A percentile compares a stretch with the other conserved stretches of the same genome.
These are phyloP conservation scores for Epirrhoe tristata DNA, from an alignment of 2,888 invertebrate species.

Conservation along the genomic window DNA sequence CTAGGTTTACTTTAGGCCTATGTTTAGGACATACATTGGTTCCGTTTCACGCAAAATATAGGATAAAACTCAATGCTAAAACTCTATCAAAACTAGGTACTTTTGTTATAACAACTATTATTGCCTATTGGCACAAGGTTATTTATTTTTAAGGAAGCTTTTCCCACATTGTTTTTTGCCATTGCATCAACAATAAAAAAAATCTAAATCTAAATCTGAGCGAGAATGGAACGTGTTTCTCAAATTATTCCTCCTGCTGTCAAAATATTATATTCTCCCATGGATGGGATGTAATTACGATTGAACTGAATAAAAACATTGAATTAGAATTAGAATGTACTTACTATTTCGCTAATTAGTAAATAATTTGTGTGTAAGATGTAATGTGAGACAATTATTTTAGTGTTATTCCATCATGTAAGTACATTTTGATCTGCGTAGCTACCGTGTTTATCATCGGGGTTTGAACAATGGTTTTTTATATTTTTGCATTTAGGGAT, in stretches of 20 bases:
- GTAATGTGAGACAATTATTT: conserved; percentile 61
- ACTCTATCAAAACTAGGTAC: no score
- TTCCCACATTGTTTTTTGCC: no score
- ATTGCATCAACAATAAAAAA: no score
- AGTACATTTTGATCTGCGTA: conserved; percentile 60
- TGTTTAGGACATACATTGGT: no score
- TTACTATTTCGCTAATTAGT: conserved; percentile 48
- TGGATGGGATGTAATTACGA: conserved; percentile 53
- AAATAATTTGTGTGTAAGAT: conserved; percentile 59
- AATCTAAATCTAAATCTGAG: no score
- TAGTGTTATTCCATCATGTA: conserved; percentile 62
- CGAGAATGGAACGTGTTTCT: neutral
- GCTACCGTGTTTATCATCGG: conserved; percentile 58
- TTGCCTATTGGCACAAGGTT: no score
- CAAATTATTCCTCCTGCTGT: neutral
- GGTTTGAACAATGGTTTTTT: conserved; percentile 51
- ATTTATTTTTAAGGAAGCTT: no score
- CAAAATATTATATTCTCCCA: conserved; percentile 1
- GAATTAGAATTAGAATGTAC: conserved; percentile 60
- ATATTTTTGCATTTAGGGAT: conserved; percentile 61
- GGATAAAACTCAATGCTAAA: neutral
- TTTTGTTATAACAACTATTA: no score
- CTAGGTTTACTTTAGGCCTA: no score
- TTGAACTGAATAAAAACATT: conserved; percentile 49
- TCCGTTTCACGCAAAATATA: conserved; percentile 2